Percentiles rank a stretch among this genome's conserved stretches.
These are phyloP conservation scores for Amiota communis DNA, from an alignment of 2,888 invertebrate genomes.

Conservation along the genomic window DNA sequence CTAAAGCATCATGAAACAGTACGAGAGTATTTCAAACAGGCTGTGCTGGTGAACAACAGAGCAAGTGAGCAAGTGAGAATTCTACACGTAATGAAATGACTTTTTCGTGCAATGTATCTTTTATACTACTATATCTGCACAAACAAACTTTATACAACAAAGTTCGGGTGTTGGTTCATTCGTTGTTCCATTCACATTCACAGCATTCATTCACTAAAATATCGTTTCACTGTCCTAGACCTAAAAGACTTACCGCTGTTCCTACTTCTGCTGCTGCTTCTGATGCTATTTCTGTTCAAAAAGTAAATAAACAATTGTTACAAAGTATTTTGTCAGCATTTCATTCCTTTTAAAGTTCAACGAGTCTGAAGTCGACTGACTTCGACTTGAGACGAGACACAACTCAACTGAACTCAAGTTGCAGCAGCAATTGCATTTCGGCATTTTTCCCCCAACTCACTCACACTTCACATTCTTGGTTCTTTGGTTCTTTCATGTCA, in stretches of 20 bases:
- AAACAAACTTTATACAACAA: conserved; percentile 4
- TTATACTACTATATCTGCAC: not conserved
- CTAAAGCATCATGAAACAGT: not conserved
- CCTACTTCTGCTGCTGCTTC: no score
- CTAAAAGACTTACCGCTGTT: conserved; percentile 20
- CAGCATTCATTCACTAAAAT: conserved; percentile 1
- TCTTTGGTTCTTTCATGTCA: not conserved
- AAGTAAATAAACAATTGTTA: conserved; percentile 56
- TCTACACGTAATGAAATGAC: conserved; percentile 45
- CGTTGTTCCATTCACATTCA: not conserved
- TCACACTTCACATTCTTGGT: not conserved
- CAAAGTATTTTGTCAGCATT: conserved; percentile 56
- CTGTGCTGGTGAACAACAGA: not conserved
- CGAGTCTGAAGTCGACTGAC: not conserved
- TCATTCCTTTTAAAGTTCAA: conserved; percentile 18
- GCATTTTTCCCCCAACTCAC: not conserved
- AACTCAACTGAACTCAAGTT: no score
- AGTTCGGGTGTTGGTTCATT: not conserved
- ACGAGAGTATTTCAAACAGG: no score
- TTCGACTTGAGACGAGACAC: not conserved
- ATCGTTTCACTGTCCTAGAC: conserved; percentile 24
- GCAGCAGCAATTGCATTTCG: not conserved
- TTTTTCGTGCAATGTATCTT: conserved; percentile 30
- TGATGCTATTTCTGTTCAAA: conserved; percentile 24
- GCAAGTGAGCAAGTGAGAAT: not conserved